Evolutionary conservation across 2,113 vertebrate species (phyloP).

Genomic region (Hyaena hyaena): DNA sequence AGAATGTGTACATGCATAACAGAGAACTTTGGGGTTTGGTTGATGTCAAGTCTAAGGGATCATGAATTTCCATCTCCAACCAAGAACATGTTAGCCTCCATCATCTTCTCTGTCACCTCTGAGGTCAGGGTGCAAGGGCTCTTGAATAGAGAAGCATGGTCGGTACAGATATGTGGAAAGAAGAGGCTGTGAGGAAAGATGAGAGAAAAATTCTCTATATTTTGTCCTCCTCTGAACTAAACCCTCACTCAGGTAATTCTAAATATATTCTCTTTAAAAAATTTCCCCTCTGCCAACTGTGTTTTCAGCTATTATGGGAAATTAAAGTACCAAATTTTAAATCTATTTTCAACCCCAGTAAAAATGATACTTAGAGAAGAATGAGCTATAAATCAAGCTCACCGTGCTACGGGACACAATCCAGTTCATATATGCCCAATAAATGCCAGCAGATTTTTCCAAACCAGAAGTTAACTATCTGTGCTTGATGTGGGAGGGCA

Average conservation of each 20-base stretch:
- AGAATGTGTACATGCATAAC: not conserved
- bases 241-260: not conserved
- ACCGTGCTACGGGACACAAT: not conserved
- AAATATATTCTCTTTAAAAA: slow-evolving; percentile 45
- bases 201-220: not conserved
- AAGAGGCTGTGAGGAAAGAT: not conserved
- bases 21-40: not conserved
- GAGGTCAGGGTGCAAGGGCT: not conserved
- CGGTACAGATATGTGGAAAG: not conserved
- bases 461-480: slow-evolving; percentile 56
- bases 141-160: not conserved
- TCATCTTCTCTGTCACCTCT: not conserved
- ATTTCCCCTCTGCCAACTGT: not conserved
- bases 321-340: slow-evolving; percentile 50
- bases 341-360: slow-evolving; percentile 15
- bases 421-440: not conserved
- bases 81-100: not conserved
- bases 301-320: slow-evolving; percentile 16
- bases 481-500: slow-evolving; percentile 30
- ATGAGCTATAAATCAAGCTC: slow-evolving; percentile 16
- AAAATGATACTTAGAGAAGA: slow-evolving; percentile 35
- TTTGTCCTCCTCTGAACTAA: not conserved
- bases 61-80: not conserved
- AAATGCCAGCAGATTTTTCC: slow-evolving; percentile 37
- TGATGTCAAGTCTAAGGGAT: not conserved